phyloP scores from a whole-genome alignment of 2,113 vertebrate genomes.

The Chrysemys picta region DNA sequence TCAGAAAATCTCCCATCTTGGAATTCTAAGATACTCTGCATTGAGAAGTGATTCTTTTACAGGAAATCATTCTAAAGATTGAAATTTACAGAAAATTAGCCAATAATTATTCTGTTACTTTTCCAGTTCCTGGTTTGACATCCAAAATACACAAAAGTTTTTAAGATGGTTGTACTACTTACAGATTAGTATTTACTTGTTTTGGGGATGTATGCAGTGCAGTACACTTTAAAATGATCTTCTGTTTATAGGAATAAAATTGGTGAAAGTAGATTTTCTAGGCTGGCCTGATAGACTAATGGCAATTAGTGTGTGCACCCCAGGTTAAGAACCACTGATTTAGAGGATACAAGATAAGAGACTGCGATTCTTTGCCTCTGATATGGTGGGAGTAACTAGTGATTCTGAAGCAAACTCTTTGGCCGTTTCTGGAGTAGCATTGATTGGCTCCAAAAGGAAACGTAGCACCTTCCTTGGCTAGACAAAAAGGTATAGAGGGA shows the following conservation, averaged over 20 bases:
- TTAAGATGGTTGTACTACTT: not conserved
- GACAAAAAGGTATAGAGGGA: not conserved
- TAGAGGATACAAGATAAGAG: not conserved
- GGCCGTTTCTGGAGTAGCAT: not conserved
- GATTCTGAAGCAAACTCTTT: not conserved
- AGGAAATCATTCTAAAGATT: not conserved
- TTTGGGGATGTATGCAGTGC: not conserved
- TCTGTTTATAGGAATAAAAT: not conserved
- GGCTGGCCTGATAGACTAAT: not conserved
- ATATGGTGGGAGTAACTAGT: not conserved
- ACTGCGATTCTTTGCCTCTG: not conserved
- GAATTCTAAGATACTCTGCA: not conserved
- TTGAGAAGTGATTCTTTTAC: not conserved
- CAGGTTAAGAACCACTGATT: not conserved
- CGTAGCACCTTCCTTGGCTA: rapidly evolving
- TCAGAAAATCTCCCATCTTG: not conserved
- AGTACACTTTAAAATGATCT: not conserved
- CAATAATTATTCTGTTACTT: rapidly evolving
- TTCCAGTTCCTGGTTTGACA: not conserved
- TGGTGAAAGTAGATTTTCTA: not conserved
- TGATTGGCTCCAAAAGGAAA: not conserved
- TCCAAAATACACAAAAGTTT: not conserved
- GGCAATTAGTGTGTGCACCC: not conserved
- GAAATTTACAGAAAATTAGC: not conserved
- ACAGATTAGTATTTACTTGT: rapidly evolving